Evolutionary conservation across 2,113 vertebrate genomes (phyloP).

Genomic region (Poecile atricapillus): DNA sequence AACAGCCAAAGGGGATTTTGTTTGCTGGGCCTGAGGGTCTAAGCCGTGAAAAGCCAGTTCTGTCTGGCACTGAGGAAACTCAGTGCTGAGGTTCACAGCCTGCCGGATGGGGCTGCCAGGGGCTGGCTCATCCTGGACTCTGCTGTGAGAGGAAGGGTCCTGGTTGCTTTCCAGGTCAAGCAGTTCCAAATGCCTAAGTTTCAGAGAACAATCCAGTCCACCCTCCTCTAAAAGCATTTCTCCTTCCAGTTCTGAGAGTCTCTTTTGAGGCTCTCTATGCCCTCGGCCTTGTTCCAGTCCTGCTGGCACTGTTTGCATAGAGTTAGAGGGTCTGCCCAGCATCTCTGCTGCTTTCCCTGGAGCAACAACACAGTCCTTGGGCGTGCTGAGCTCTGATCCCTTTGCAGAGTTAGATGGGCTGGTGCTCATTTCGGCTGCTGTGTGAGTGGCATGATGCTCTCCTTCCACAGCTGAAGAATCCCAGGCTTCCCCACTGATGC

Average conservation of each 20-base stretch:
- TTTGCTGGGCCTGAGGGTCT: background rate
- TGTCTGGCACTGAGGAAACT: background rate
- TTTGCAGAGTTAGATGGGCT: background rate
- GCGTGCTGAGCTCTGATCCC: background rate
- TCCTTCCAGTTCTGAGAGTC: background rate
- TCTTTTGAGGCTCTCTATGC: background rate
- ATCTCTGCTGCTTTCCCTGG: background rate
- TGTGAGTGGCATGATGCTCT: background rate
- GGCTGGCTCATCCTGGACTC: background rate
- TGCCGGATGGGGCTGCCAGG: background rate
- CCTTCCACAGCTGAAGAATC: background rate
- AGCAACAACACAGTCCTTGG: background rate
- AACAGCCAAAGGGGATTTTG: background rate
- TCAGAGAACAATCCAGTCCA: background rate
- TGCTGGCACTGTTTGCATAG: background rate
- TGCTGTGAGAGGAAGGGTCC: background rate
- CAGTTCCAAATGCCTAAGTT: background rate
- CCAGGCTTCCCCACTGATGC: background rate
- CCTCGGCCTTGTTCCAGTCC: background rate
- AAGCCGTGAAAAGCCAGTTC: background rate
- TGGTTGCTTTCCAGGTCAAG: background rate
- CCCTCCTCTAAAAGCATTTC: background rate
- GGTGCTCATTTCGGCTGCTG: conserved; percentile 3
- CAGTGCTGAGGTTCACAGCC: background rate
- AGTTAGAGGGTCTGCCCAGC: background rate